A percentile compares a stretch with the other conserved stretches of the same genome.
These are phyloP conservation scores for Elgaria multicarinata DNA, from an alignment of 2,113 vertebrate species.

Conservation along the genomic window DNA sequence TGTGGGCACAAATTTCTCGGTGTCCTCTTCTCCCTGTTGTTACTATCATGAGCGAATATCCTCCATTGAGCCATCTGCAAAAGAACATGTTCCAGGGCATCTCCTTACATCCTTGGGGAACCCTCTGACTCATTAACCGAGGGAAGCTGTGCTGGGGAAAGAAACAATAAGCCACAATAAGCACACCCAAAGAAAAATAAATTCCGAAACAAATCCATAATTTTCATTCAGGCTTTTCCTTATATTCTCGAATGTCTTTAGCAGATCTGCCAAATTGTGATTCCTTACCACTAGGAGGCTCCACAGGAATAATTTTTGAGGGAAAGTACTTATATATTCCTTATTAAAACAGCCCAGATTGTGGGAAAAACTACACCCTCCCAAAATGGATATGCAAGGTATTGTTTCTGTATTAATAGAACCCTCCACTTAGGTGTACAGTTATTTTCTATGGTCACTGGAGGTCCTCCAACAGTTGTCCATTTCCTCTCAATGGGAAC, in stretches of 20 bases:
- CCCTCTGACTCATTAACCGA: not conserved
- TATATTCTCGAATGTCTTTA: not conserved
- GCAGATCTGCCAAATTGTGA: fast-evolving
- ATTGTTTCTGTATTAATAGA: not conserved
- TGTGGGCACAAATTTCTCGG: not conserved
- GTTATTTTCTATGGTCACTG: not conserved
- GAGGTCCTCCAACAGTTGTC: not conserved
- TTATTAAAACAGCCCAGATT: not conserved
- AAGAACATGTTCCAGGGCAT: not conserved
- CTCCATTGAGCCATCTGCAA: not conserved
- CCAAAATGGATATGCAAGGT: fast-evolving
- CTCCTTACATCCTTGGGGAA: not conserved
- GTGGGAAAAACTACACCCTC: too few relatives aligned
- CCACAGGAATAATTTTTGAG: not conserved
- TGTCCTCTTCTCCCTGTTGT: not conserved
- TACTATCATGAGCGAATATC: not conserved
- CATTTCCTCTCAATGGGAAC: not conserved
- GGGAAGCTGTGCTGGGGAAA: not conserved
- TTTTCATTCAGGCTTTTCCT: fast-evolving
- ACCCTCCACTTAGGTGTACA: not conserved
- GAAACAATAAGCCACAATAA: not conserved
- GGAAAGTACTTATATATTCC: not conserved
- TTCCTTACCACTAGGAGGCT: conserved; percentile 55
- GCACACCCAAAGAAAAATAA: not conserved
- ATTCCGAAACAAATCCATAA: not conserved